Evolutionary conservation across 1,140 invertebrate genomes (phyloP).

Genomic region (Pseudomyrmex cubaensis): DNA sequence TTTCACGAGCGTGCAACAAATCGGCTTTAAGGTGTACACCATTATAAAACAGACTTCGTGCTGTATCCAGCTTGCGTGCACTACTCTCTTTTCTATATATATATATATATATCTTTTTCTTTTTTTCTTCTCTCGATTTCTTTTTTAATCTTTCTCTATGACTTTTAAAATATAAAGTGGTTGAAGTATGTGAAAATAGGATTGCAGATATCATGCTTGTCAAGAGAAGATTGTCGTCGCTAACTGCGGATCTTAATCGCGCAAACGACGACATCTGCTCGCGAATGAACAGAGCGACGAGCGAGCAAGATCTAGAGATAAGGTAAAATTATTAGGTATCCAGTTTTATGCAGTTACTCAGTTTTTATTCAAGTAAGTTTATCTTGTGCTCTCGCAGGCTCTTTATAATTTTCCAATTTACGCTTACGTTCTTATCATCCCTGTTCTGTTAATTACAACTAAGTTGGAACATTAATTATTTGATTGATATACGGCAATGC

Average conservation of each 20-base stretch:
- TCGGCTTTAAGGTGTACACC: constrained; percentile 67
- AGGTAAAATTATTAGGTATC: neutral
- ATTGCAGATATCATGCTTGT: constrained; percentile 25
- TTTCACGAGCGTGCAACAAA: constrained; percentile 65
- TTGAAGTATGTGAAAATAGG: constrained; percentile 31
- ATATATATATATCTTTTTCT: too few species aligned
- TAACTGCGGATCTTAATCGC: constrained; percentile 40
- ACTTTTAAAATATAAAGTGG: constrained; percentile 35
- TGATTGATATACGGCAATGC: neutral
- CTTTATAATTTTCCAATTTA: constrained; percentile 19
- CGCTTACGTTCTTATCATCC: neutral
- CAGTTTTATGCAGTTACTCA: neutral
- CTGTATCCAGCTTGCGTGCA: constrained; percentile 56
- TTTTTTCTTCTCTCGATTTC: neutral
- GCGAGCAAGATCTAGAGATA: constrained; percentile 29
- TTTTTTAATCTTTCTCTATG: constrained; percentile 26
- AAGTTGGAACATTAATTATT: neutral
- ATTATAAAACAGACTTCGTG: constrained; percentile 68
- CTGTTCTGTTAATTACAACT: constrained; percentile 16
- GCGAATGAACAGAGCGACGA: neutral
- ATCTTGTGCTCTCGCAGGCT: neutral
- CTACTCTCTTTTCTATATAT: neutral
- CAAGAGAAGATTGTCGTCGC: constrained; percentile 3
- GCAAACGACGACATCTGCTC: neutral
- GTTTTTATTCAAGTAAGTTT: constrained; percentile 26